Conservation (phyloP, 2,113 vertebrate genomes). For the Hymenochirus boettgeri region DNA sequence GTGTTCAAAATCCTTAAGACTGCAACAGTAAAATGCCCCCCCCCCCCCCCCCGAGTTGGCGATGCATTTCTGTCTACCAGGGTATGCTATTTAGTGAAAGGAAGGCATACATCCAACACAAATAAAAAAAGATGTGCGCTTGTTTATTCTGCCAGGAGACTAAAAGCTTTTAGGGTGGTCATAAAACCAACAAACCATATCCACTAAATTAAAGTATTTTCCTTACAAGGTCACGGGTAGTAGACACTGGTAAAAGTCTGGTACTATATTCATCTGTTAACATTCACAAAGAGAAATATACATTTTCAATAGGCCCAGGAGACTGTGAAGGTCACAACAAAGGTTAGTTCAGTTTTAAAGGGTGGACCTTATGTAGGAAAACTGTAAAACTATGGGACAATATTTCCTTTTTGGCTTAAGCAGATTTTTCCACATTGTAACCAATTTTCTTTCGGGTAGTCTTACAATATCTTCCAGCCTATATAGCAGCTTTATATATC, state of each 20-base stretch:
- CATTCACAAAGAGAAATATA: constrained; percentile 25
- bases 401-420: no score
- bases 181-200: constrained; percentile 40
- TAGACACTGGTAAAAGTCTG: constrained; percentile 10
- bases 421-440: no score
- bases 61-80: not conserved
- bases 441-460: no score
- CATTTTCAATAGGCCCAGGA: constrained; percentile 20
- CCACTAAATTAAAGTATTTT: constrained; percentile 31
- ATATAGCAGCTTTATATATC: no score
- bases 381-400: no score
- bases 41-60: not conserved
- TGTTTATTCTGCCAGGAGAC: constrained; percentile 33
- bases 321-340: not conserved
- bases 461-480: no score
- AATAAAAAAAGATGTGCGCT: constrained; percentile 21
- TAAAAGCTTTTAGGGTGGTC: constrained; percentile 33
- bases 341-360: not conserved
- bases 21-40: not conserved
- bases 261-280: constrained; percentile 7
- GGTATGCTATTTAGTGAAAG: not conserved
- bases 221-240: constrained; percentile 29
- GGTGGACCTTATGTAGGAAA: no score
- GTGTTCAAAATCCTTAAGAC: no score
- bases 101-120: constrained; percentile 4